Conservation (phyloP, 1,140 invertebrate species). For the Hypothenemus hampei region DNA sequence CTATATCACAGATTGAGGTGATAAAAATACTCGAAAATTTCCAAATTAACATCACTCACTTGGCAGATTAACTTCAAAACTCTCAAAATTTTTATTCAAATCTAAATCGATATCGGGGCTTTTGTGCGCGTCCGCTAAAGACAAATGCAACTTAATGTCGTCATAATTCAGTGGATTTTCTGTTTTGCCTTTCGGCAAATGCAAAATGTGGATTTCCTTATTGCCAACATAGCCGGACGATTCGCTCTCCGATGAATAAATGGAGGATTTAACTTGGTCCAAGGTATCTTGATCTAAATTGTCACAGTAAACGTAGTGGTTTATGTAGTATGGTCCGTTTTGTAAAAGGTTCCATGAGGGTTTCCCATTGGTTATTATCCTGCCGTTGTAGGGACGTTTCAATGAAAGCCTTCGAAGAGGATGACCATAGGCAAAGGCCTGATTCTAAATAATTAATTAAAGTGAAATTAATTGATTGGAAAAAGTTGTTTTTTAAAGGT, state of each 20-base stretch:
- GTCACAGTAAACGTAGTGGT: conserved; percentile 21
- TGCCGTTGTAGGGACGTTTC: neutral
- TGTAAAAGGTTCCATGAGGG: conserved; percentile 5
- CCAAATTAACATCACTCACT: conserved; percentile 12
- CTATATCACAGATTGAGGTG: conserved; percentile 7
- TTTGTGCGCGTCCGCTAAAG: conserved; percentile 5
- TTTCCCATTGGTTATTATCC: conserved; percentile 1
- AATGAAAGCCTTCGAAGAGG: too few relatives aligned
- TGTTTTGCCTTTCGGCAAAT: conserved; percentile 21
- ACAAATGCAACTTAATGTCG: conserved; percentile 14
- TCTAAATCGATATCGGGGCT: conserved; percentile 16
- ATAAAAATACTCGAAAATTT: neutral
- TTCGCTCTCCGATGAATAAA: neutral
- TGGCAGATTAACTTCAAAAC: conserved; percentile 21
- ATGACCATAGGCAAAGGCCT: too few relatives aligned
- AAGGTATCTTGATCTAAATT: conserved; percentile 7
- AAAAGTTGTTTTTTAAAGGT: too few relatives aligned
- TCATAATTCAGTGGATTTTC: conserved; percentile 8
- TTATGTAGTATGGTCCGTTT: conserved; percentile 16
- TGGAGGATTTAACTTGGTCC: conserved; percentile 7
- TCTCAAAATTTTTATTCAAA: conserved; percentile 17
- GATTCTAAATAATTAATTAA: too few relatives aligned
- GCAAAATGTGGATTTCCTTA: conserved; percentile 20
- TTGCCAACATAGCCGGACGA: conserved; percentile 1
- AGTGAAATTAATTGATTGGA: too few relatives aligned